Base-by-base conservation (phyloP, 1,140 invertebrate genomes). In the Chrysomallon squamiferum region DNA sequence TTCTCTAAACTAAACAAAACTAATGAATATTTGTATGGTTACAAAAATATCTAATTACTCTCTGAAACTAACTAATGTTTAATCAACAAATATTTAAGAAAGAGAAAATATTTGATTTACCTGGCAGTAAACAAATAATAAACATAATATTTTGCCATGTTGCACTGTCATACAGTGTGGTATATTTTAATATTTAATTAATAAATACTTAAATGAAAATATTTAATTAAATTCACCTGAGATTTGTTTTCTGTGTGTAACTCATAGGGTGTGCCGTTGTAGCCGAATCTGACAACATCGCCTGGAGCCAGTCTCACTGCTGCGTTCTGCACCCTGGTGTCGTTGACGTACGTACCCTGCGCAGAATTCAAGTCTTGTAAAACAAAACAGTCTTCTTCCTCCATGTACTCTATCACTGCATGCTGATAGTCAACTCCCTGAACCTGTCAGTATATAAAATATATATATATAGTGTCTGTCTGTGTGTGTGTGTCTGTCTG, bases 331-430 rank as follows among this genome's bases (percentile, higher is more conserved):
- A 86, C 74, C 29, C 83, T 69, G 30, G 79, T 80, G 63, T 86
- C 82, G 66, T 86, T 86, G 1, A 86, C 81, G 71, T 85, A 86
- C 7, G 84, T 86, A 25, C 85, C 85, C 58, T 84, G 79, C 20
- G 76, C 72, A 15, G 83, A 79, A 70, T 86, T 86, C 29, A 86
- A 68, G 69, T 86, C 85, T 71, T 86, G 81, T 18, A 86, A 61
- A 7, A 86, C 72, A 72, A 75, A 85, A 67, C 82, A 81, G 32
- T 80, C 79, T 67, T 86, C 84, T 57, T 78, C 73, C 45, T 84
- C 80, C 65, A 75, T 77, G 71, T 79, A 85, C 69, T 86, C 84
- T 30, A 86, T 76, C 4, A 85, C 71, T 57, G 83, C 82, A 71
- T 86, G 85, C 60, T 86, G 84, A 50, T 69, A 68, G 57, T 86